Conservation (phyloP, 2,113 vertebrate species). For the Psittacara wagleri region DNA sequence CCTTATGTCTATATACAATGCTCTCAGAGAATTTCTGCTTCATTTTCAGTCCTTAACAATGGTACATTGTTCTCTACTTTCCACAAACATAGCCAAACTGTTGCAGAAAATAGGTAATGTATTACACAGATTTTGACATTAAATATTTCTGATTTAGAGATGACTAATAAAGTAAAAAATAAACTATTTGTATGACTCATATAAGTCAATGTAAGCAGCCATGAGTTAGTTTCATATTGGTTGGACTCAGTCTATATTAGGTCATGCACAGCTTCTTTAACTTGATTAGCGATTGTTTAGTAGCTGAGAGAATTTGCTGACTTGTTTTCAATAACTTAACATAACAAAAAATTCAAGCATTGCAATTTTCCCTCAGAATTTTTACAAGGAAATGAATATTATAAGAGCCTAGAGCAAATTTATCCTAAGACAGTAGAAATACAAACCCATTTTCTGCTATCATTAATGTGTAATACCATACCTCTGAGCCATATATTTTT, state of each 20-base stretch:
- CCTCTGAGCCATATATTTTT: not conserved
- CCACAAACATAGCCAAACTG: not conserved
- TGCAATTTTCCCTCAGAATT: not conserved
- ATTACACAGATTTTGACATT: not conserved
- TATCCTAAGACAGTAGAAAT: not conserved
- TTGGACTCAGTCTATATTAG: not conserved
- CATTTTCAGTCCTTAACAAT: not conserved
- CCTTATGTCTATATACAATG: accelerated
- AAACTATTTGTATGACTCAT: not conserved
- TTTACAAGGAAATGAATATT: not conserved
- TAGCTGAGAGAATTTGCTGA: not conserved
- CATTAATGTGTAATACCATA: not conserved
- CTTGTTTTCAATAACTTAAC: not conserved
- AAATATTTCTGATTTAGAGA: not conserved
- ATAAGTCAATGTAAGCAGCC: not conserved
- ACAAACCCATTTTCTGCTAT: not conserved
- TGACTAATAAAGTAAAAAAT: not conserved
- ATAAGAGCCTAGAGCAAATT: accelerated
- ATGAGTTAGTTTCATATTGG: not conserved
- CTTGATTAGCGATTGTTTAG: not conserved
- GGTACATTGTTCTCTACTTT: not conserved
- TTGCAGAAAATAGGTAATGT: not conserved
- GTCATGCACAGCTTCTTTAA: not conserved
- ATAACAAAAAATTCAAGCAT: not conserved
- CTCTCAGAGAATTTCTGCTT: not conserved